Percentiles rank a stretch among this genome's conserved stretches.
Evolutionary conservation across 2,113 vertebrate genomes (phyloP).

Genomic region (Gymnogyps californianus): DNA sequence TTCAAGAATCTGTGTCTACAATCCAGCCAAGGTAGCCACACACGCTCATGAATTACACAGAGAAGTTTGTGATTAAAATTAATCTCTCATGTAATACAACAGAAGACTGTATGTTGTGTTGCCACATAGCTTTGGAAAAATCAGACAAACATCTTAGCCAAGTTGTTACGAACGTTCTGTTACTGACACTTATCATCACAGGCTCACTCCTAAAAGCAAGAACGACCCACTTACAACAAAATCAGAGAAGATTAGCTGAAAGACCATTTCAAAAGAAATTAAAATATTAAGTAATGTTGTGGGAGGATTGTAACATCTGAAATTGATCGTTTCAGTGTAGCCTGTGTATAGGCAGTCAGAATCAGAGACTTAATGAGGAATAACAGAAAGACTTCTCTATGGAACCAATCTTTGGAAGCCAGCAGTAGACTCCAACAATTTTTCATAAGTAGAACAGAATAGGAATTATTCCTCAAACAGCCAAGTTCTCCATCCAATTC

Average conservation of each 20-base stretch:
- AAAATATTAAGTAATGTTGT: background rate
- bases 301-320: background rate
- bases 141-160: background rate
- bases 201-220: background rate
- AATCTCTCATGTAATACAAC: background rate
- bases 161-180: background rate
- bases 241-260: background rate
- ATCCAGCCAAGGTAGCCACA: background rate
- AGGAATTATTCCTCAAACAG: background rate
- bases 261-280: background rate
- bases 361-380: background rate
- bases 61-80: background rate
- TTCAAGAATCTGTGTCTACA: background rate
- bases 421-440: background rate
- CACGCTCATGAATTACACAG: background rate
- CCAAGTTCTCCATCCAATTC: background rate
- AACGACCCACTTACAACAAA: background rate
- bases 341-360: background rate
- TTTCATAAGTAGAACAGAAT: background rate
- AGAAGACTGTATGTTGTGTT: background rate
- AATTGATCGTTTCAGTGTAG: background rate
- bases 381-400: background rate
- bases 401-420: background rate
- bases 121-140: background rate
- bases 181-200: background rate